Evolutionary conservation across 2,113 vertebrate genomes (phyloP).

Genomic region (Chrysochloris asiatica): DNA sequence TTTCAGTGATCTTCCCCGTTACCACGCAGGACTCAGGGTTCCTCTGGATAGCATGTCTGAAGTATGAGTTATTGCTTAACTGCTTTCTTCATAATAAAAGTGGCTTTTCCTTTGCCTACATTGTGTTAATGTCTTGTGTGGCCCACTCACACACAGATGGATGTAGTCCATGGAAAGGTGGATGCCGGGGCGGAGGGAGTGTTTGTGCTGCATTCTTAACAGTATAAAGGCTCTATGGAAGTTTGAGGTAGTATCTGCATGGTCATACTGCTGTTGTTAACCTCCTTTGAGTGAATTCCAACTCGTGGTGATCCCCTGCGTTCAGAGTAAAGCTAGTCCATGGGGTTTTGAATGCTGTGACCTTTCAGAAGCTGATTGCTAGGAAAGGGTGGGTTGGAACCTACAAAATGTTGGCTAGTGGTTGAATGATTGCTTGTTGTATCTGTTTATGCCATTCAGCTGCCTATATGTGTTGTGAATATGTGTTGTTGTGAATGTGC

Average conservation of each 20-base stretch:
- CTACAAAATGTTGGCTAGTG: background rate
- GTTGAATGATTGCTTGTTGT: background rate
- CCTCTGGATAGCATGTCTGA: no score
- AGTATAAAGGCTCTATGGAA: no score
- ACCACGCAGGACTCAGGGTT: no score
- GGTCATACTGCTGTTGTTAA: background rate
- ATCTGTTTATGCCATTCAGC: background rate
- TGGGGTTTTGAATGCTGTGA: background rate
- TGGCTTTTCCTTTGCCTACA: background rate
- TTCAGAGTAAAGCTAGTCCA: background rate
- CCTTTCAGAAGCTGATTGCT: background rate
- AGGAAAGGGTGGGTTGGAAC: background rate
- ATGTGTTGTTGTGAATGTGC: background rate
- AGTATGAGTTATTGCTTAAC: no score
- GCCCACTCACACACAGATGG: background rate
- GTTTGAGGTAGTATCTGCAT: background rate
- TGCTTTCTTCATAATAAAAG: background rate
- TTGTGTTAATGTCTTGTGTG: background rate
- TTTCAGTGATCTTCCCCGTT: no score
- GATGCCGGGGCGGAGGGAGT: no score
- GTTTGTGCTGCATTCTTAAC: no score
- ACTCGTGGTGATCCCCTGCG: background rate
- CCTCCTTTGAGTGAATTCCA: background rate
- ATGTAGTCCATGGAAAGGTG: background rate
- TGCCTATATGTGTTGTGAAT: background rate